Conservation (phyloP, 2,797 vertebrate genomes). For the Aotus griseimembra region DNA sequence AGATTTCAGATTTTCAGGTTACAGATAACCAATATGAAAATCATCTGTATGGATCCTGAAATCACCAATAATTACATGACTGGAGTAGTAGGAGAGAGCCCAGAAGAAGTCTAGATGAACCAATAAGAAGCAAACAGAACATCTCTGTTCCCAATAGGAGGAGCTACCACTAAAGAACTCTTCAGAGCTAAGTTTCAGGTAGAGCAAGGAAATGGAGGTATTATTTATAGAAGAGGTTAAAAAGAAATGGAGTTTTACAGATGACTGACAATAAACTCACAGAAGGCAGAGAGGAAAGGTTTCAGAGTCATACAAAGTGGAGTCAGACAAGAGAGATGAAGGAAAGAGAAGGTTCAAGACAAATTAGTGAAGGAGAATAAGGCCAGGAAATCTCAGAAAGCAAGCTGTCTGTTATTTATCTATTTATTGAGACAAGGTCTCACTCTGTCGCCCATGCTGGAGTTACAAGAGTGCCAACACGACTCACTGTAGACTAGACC, state of each 20-base stretch:
- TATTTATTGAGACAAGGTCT: too few species aligned
- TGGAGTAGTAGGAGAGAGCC: not conserved
- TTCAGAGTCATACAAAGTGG: not conserved
- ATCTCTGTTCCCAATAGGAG: not conserved
- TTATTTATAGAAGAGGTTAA: constrained; percentile 11
- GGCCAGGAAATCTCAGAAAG: constrained; percentile 12
- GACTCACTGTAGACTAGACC: too few species aligned
- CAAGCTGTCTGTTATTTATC: not conserved
- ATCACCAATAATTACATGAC: not conserved
- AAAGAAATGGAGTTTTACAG: constrained; percentile 25
- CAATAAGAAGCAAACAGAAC: not conserved
- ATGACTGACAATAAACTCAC: not conserved
- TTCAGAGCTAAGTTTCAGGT: not conserved
- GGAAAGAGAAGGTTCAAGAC: not conserved
- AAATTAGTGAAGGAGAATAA: not conserved
- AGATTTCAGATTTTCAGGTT: not conserved
- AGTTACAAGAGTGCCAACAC: too few species aligned
- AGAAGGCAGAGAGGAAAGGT: not conserved
- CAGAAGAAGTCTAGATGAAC: not conserved
- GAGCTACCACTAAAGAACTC: not conserved
- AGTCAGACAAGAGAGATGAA: not conserved
- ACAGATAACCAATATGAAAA: not conserved
- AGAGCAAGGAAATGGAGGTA: not conserved
- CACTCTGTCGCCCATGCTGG: too few species aligned
- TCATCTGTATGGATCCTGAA: not conserved